phyloP scores from a whole-genome alignment of 2,113 vertebrate species.

The Steatornis caripensis region DNA sequence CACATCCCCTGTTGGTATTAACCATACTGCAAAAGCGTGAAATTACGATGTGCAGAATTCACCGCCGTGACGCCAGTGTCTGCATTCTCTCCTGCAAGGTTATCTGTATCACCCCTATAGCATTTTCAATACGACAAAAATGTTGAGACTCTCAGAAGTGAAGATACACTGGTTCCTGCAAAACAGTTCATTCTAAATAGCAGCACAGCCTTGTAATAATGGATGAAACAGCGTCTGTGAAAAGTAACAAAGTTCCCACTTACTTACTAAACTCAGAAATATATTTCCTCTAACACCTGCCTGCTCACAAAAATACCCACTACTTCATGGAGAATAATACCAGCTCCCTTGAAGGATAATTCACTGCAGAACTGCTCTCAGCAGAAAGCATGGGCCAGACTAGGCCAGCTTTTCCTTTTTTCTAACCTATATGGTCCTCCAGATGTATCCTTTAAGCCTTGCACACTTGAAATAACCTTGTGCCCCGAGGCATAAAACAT shows the following conservation, averaged over 20 bases:
- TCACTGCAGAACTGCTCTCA: not conserved
- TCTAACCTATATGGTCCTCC: not conserved
- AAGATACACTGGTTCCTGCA: not conserved
- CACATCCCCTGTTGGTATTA: not conserved
- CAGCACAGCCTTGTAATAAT: not conserved
- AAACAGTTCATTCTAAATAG: not conserved
- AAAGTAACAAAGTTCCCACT: not conserved
- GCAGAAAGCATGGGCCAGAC: not conserved
- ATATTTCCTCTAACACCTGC: not conserved
- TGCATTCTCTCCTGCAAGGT: not conserved
- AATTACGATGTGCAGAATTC: not conserved
- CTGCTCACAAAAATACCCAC: not conserved
- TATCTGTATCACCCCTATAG: not conserved
- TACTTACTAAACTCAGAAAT: not conserved
- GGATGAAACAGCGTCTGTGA: not conserved
- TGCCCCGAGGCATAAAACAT: accelerated
- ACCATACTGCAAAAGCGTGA: not conserved
- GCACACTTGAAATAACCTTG: not conserved
- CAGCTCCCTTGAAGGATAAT: not conserved
- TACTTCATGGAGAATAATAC: not conserved
- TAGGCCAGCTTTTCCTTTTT: not conserved
- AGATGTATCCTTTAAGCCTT: not conserved
- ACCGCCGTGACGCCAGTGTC: not conserved
- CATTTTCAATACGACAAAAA: not conserved
- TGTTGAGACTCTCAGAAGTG: not conserved